A percentile compares a stretch with the other conserved stretches of the same genome.
phyloP scores from a whole-genome alignment of 2,888 invertebrate genomes.

The Calameuta idolon region DNA sequence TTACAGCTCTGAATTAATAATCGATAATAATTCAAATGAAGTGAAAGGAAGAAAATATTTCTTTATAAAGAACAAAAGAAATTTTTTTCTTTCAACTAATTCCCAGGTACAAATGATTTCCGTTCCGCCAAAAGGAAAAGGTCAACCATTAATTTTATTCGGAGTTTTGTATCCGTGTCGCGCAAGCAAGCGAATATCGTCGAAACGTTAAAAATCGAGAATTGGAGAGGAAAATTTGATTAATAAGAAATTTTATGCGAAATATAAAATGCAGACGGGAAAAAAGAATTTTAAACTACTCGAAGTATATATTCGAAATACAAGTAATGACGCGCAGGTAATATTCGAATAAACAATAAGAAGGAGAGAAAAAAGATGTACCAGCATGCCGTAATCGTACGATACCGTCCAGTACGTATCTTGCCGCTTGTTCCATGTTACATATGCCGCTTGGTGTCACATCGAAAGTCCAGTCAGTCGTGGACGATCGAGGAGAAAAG shows the following conservation, averaged over 20 bases:
- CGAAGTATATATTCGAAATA: neutral
- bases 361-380: neutral
- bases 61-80: too few relatives aligned
- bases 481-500: conserved; percentile 27
- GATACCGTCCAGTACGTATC: conserved; percentile 39
- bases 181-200: neutral
- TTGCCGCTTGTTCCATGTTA: conserved; percentile 19
- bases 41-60: neutral
- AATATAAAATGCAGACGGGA: neutral
- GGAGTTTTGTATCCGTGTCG: neutral
- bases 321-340: neutral
- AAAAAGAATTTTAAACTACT: neutral
- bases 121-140: neutral
- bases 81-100: neutral
- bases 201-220: too few relatives aligned
- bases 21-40: neutral
- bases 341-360: neutral
- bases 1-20: neutral
- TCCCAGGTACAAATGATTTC: neutral
- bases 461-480: conserved; percentile 43
- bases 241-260: too few relatives aligned
- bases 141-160: neutral
- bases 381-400: conserved; percentile 35
- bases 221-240: too few relatives aligned
- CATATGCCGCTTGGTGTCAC: conserved; percentile 30